Evolutionary conservation across 1,140 invertebrate genomes (phyloP), one percentile per base, ranked within the genome.

Genomic region (Oedothorax gibbosus): DNA sequence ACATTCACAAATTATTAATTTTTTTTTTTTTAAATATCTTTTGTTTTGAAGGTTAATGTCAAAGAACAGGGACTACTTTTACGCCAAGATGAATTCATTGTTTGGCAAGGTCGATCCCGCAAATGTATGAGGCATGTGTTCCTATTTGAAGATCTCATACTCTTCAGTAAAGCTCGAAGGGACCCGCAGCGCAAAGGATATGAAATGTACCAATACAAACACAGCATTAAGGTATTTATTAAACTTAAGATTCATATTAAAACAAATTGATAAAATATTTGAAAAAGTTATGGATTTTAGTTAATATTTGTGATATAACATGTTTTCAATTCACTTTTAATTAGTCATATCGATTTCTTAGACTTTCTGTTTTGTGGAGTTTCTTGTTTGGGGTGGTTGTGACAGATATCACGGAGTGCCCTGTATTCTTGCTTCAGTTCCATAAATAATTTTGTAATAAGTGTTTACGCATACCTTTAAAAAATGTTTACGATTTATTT

Each of bases 151-250:
- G 86, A 85, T 65, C 77, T 87, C 9, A 80, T 87, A 21, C 78
- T 87, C 6, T 87, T 87, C 60, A 87, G 86, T 72, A 87, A 87
- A 87, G 76, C 86, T 50, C 18, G 78, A 51, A 72, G 86, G 60
- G 86, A 87, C 50, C 86, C 86, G 10, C 82, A 87, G 14, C 21
- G 77, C 5, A 85, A 85, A 81, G 84, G 86, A n/a, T 82, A 87
- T 68, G 86, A 87, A 65, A 81, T 87, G 53, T 87, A 87, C 51
- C 86, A 87, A 21, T 87, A 87, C 56, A 87, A 87, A 18, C 86
- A 85, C 21, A 87, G 86, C 66, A 81, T 87, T 7, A 87, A 87
- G 76, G 86, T 86, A 82, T 20, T 8, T 66, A 35, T 5, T 65
- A 18, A 64, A 64, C 5, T 35, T 35, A 35, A 35, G 5, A 35